Evolutionary conservation across 2,113 vertebrate species (phyloP).

Genomic region (Sebastes fasciatus): DNA sequence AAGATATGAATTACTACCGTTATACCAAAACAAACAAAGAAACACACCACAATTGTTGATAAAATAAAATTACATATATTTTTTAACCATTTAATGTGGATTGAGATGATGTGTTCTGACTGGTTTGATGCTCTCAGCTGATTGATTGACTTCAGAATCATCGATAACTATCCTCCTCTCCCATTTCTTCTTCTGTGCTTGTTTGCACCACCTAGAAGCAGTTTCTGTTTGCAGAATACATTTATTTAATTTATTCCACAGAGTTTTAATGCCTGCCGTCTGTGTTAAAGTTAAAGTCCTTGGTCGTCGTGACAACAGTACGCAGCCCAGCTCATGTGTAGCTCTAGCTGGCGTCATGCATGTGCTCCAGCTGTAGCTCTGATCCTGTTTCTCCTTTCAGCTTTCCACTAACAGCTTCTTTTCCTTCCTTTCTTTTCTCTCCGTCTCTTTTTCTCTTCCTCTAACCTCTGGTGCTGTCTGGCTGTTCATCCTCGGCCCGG

Average conservation of each 20-base stretch:
- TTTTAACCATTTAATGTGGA: background rate
- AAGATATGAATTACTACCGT: background rate
- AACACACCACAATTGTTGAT: background rate
- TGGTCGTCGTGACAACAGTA: background rate
- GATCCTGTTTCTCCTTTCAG: slow-evolving; percentile 59
- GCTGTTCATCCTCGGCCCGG: slow-evolving; percentile 64
- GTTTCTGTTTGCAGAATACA: background rate
- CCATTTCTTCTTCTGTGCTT: background rate
- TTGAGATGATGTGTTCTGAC: background rate
- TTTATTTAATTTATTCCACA: background rate
- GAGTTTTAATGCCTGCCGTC: too few species aligned
- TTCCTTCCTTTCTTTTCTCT: slow-evolving; percentile 38
- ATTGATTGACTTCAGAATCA: background rate
- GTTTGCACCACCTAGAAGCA: background rate
- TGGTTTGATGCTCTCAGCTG: background rate
- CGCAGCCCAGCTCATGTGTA: background rate
- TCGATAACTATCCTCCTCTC: background rate
- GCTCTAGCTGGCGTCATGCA: slow-evolving; percentile 33
- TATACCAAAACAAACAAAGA: background rate
- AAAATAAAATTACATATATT: background rate
- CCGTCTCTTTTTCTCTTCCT: slow-evolving; percentile 52
- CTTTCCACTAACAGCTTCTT: slow-evolving; percentile 75
- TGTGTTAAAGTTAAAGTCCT: background rate
- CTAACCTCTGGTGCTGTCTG: slow-evolving; percentile 75
- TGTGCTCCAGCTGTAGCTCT: slow-evolving; percentile 57